These are phyloP conservation scores for Thunnus maccoyii DNA, from an alignment of 2,113 vertebrate genomes.

Conservation along the genomic window DNA sequence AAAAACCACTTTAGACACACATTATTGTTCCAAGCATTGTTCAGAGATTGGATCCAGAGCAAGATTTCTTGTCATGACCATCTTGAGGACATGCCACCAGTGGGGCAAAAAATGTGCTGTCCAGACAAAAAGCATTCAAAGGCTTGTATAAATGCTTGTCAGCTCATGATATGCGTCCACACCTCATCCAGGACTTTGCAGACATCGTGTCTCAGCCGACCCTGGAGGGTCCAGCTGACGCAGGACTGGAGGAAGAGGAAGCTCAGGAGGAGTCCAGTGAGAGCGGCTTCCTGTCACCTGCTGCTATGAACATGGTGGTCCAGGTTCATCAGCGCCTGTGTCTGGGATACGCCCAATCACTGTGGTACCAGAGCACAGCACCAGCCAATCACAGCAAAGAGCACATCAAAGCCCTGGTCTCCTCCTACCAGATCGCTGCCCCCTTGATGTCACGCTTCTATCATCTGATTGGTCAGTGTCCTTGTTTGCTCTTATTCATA, in stretches of 20 bases:
- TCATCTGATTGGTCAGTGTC: conserved; percentile 90
- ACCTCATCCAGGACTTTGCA: conserved; percentile 90
- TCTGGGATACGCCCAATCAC: conserved; percentile 87
- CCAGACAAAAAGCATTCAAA: background rate
- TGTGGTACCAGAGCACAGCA: conserved; percentile 89
- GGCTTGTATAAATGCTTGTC: background rate
- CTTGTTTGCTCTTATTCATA: background rate
- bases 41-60: too few relatives aligned
- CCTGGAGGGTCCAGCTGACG: conserved; percentile 87
- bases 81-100: background rate
- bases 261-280: conserved; percentile 51
- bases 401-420: conserved; percentile 89
- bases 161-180: background rate
- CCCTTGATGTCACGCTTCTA: conserved; percentile 91
- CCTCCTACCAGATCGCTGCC: conserved; percentile 94
- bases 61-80: background rate
- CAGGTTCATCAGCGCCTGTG: conserved; percentile 91
- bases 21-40: too few relatives aligned
- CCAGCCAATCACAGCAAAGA: conserved; percentile 84
- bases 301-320: conserved; percentile 88
- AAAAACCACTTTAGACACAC: too few relatives aligned
- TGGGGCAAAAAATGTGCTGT: too few relatives aligned
- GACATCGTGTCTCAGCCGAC: conserved; percentile 88
- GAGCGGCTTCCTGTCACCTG: conserved; percentile 79
- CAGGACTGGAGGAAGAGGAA: conserved; percentile 69